Conservation (phyloP, 2,113 vertebrate species). For the Grammomys surdaster region DNA sequence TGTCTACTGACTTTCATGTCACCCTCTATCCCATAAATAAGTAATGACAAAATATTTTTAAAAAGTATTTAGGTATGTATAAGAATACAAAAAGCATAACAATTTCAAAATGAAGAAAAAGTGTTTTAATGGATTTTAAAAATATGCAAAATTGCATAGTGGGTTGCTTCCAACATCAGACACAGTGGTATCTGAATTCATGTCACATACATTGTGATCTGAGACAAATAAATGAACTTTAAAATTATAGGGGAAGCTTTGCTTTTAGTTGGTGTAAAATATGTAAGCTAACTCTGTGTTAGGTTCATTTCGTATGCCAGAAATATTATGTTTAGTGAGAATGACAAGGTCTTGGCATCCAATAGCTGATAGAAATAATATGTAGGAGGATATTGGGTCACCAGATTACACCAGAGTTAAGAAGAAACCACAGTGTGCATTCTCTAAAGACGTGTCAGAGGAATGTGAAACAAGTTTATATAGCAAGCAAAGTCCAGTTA, state of each 20-base stretch:
- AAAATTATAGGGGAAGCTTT: not conserved
- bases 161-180: not conserved
- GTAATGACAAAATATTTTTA: not conserved
- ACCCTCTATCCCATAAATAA: not conserved
- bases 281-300: not conserved
- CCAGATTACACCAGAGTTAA: not conserved
- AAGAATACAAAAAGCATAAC: not conserved
- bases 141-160: not conserved
- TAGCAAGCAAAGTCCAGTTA: not conserved
- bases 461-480: not conserved
- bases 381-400: not conserved
- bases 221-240: not conserved
- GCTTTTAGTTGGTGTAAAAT: not conserved
- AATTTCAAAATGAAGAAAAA: not conserved
- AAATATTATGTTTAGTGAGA: not conserved
- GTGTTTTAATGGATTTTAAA: not conserved
- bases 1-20: not conserved
- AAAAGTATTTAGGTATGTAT: not conserved
- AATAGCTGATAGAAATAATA: not conserved
- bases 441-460: not conserved
- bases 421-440: not conserved
- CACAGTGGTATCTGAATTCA: not conserved
- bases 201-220: not conserved
- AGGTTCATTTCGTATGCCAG: not conserved
- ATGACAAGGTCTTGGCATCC: not conserved